Percentiles rank a stretch among this genome's conserved stretches.
phyloP scores from a whole-genome alignment of 2,113 vertebrate species.

The human region DNA sequence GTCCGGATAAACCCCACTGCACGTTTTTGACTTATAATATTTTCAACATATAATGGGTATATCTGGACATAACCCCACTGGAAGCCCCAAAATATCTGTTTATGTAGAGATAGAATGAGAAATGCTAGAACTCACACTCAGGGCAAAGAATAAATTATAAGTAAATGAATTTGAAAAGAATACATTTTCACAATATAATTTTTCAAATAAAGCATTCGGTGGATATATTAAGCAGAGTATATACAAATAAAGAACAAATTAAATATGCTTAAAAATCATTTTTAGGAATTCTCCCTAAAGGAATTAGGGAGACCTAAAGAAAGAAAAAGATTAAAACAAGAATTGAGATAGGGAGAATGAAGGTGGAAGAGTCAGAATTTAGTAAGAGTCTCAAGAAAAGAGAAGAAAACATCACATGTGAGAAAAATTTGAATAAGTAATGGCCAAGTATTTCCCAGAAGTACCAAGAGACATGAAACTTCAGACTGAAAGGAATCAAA shows the following conservation, averaged over 20 bases:
- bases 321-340: background rate
- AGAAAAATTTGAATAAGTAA: slow-evolving; percentile 1
- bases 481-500: background rate
- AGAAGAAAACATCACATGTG: background rate
- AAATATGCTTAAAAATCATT: background rate
- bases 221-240: background rate
- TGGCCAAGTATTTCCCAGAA: background rate
- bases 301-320: background rate
- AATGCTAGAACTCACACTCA: background rate
- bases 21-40: background rate
- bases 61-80: background rate
- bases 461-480: background rate
- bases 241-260: background rate
- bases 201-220: background rate
- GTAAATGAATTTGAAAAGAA: background rate
- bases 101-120: background rate
- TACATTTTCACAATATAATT: background rate
- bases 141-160: background rate
- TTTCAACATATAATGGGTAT: background rate
- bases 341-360: background rate
- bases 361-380: background rate
- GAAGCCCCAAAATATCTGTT: background rate
- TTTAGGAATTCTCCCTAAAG: background rate
- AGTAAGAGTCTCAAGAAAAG: background rate
- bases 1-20: background rate